These are phyloP conservation scores for Cavia porcellus DNA, from an alignment of 2,113 vertebrate species.

Conservation along the genomic window DNA sequence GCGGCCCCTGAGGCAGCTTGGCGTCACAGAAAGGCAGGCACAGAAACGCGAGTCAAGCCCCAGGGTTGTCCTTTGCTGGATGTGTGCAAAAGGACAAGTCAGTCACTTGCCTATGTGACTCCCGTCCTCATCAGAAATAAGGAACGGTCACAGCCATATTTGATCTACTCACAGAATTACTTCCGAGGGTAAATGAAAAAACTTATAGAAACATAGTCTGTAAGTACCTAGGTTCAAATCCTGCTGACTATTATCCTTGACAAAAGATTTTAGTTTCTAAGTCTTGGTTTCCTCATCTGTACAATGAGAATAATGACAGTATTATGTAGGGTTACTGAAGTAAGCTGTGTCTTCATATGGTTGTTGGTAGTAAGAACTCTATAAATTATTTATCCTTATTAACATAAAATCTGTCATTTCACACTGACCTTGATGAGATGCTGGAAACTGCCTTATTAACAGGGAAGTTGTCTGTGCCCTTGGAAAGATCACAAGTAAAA, in stretches of 20 bases:
- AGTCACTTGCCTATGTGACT: background rate
- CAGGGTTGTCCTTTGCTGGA: background rate
- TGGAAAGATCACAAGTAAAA: background rate
- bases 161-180: background rate
- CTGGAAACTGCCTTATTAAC: background rate
- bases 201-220: background rate
- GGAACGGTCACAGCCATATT: background rate
- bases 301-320: background rate
- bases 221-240: background rate
- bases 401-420: background rate
- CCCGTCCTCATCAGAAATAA: background rate
- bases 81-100: background rate
- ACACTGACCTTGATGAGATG: background rate
- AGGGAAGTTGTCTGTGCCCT: background rate
- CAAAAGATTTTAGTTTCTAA: slow-evolving; percentile 39
- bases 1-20: background rate
- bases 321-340: background rate
- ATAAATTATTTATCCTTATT: background rate
- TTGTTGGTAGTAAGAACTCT: background rate
- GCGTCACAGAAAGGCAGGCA: background rate
- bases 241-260: background rate
- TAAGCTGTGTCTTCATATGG: background rate
- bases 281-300: slow-evolving; percentile 18
- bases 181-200: background rate
- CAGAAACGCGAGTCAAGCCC: background rate